Conservation (phyloP, 2,113 vertebrate species). For the Mus musculus region GRCm39 chr3:84501501-84502000, state of each 20-base stretch:
- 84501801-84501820: constrained; percentile 60
- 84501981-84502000: constrained; percentile 81
- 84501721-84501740: constrained; percentile 83
- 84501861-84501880: constrained; percentile 84
- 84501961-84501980: constrained; percentile 84
- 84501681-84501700: constrained; percentile 85
- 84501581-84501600: constrained; percentile 82
- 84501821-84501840: constrained; percentile 83
- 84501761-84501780: constrained; percentile 87
- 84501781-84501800: constrained; percentile 83
- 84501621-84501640: constrained; percentile 85
- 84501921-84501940: constrained; percentile 81
- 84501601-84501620: constrained; percentile 82
- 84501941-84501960: constrained; percentile 81
- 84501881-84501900: constrained; percentile 85
- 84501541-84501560: constrained; percentile 49
- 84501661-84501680: constrained; percentile 84
- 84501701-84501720: constrained; percentile 82
- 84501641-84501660: constrained; percentile 85
- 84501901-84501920: constrained; percentile 85
- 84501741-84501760: constrained; percentile 85
- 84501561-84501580: constrained; percentile 78
- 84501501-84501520: constrained; percentile 86
- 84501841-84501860: constrained; percentile 78
- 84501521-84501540: constrained; percentile 78